A percentile compares a stretch with the other conserved stretches of the same genome.
These are phyloP conservation scores for Bombus superbus DNA, from an alignment of 1,140 invertebrate genomes.

Conservation along the genomic window DNA sequence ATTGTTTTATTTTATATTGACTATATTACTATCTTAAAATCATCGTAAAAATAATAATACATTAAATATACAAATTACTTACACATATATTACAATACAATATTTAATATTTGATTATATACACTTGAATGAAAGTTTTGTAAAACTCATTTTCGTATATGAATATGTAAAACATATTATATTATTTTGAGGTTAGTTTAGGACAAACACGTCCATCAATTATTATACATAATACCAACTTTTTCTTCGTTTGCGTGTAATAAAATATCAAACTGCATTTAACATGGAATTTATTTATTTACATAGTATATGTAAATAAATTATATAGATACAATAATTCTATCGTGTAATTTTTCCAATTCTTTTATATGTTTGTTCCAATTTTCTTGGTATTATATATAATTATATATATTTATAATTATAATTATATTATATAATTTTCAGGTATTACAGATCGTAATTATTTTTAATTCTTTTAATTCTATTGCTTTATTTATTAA, in stretches of 20 bases:
- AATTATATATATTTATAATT: too few relatives aligned
- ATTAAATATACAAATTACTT: background rate
- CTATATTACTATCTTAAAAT: background rate
- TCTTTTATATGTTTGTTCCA: background rate
- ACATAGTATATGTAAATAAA: too few relatives aligned
- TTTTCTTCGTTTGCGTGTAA: too few relatives aligned
- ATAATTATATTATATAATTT: too few relatives aligned
- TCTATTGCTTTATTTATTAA: background rate
- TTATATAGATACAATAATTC: too few relatives aligned
- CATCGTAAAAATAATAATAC: background rate
- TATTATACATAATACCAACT: background rate
- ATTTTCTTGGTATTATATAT: too few relatives aligned
- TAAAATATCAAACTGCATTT: too few relatives aligned
- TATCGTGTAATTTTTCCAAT: background rate
- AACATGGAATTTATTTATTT: too few relatives aligned
- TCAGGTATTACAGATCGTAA: background rate
- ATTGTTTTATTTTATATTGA: background rate
- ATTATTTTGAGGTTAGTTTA: slow-evolving; percentile 9
- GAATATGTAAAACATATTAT: background rate
- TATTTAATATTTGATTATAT: background rate
- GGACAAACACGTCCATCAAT: too few relatives aligned
- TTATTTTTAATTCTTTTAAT: background rate
- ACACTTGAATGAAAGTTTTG: background rate
- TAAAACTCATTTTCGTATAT: background rate
- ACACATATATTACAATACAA: background rate